phyloP scores from a whole-genome alignment of 2,113 vertebrate species.

The Chelonoidis abingdonii region DNA sequence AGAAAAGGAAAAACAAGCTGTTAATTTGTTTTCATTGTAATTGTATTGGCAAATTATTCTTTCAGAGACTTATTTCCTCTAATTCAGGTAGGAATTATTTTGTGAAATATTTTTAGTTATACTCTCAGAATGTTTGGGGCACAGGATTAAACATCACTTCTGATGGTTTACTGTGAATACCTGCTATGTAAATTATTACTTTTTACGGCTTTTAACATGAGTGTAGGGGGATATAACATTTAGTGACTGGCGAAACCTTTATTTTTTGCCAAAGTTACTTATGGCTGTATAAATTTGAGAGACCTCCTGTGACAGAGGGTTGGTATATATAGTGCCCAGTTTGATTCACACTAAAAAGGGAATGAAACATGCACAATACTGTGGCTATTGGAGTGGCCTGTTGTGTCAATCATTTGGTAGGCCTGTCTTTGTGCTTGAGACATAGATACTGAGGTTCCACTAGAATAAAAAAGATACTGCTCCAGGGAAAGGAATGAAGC shows the following conservation, averaged over 20 bases:
- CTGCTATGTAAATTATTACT: fast-evolving
- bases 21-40: not conserved
- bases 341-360: not conserved
- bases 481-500: not conserved
- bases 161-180: not conserved
- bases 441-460: not conserved
- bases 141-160: fast-evolving
- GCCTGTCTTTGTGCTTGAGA: not conserved
- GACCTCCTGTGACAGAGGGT: fast-evolving
- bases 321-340: not conserved
- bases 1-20: not conserved
- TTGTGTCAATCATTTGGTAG: not conserved
- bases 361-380: fast-evolving
- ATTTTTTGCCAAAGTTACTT: no score
- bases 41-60: not conserved
- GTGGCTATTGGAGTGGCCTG: fast-evolving
- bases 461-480: not conserved
- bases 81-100: not conserved
- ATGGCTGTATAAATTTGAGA: fast-evolving
- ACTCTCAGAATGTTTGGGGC: not conserved
- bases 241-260: not conserved
- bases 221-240: fast-evolving
- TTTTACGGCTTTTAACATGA: no score
- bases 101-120: not conserved
- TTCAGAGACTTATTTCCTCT: not conserved